These are phyloP conservation scores for Indicator maculatus DNA, from an alignment of 2,113 vertebrate genomes.

Conservation along the genomic window DNA sequence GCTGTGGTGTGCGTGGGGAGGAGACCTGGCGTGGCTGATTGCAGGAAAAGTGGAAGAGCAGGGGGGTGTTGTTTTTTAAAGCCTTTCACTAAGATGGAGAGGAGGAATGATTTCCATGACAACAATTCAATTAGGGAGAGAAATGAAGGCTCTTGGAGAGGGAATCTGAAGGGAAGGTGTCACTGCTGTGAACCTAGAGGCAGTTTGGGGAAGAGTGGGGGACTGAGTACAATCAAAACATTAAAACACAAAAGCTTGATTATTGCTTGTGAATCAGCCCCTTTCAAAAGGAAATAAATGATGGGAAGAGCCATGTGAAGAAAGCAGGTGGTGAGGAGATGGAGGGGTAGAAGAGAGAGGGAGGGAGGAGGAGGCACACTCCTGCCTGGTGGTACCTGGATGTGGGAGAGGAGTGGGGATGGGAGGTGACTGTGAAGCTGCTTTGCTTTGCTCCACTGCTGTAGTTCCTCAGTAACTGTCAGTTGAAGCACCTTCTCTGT, in stretches of 20 bases:
- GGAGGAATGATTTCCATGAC: conserved; percentile 76
- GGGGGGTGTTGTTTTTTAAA: neutral
- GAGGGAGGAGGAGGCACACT: neutral
- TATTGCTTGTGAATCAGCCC: neutral
- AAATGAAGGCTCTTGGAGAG: conserved; percentile 1
- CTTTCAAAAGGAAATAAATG: neutral
- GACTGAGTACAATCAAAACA: neutral
- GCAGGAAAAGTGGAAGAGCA: neutral
- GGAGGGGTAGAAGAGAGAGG: neutral
- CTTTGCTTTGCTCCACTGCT: fast-evolving
- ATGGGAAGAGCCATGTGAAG: neutral
- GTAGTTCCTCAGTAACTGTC: fast-evolving
- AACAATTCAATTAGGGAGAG: conserved; percentile 63
- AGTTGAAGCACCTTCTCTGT: neutral
- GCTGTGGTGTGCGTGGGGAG: fast-evolving
- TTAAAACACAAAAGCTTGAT: neutral
- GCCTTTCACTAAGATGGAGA: conserved; percentile 52
- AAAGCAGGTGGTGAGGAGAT: neutral
- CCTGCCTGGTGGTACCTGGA: neutral
- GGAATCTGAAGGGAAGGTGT: conserved; percentile 27
- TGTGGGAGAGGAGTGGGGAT: neutral
- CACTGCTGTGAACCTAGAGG: neutral
- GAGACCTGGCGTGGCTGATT: neutral
- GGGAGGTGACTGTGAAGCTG: neutral
- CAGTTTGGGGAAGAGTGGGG: neutral